phyloP scores from a whole-genome alignment of 2,113 vertebrate species.

The Hemiscyllium ocellatum region DNA sequence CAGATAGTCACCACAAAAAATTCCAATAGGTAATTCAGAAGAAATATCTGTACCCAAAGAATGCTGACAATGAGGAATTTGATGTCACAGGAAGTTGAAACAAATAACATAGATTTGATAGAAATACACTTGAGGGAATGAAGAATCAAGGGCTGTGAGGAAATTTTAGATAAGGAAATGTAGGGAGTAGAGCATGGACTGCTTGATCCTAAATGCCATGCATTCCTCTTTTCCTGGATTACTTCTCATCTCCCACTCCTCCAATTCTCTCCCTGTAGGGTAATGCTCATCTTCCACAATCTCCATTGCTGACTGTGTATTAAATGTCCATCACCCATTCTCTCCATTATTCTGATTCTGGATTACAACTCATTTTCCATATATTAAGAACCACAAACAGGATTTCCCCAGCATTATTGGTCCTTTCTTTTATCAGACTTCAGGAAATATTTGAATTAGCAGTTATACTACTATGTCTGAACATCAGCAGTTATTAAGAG shows the following conservation, averaged over 20 bases:
- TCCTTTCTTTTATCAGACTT: not conserved
- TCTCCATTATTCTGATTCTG: not conserved
- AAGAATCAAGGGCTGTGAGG: not conserved
- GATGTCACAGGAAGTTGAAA: not conserved
- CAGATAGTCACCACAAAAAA: not conserved
- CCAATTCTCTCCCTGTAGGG: not conserved
- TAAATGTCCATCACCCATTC: not conserved
- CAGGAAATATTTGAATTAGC: not conserved
- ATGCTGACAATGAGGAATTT: not conserved
- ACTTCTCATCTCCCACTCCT: not conserved
- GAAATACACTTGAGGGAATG: not conserved
- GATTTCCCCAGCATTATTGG: constrained; percentile 40
- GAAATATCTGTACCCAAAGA: not conserved
- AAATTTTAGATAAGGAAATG: not conserved
- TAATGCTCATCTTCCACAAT: not conserved
- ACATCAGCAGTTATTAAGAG: not conserved
- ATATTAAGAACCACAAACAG: constrained; percentile 27
- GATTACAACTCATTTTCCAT: not conserved
- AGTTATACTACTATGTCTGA: not conserved
- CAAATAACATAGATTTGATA: not conserved
- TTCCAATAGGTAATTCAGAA: not conserved
- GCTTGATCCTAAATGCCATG: not conserved
- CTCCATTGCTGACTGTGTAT: not conserved
- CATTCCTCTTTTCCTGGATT: not conserved
- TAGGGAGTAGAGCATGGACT: not conserved